Evolutionary conservation across 2,888 invertebrate species (phyloP), one percentile per base, ranked within the genome.

Genomic region (Gordius sp.): DNA sequence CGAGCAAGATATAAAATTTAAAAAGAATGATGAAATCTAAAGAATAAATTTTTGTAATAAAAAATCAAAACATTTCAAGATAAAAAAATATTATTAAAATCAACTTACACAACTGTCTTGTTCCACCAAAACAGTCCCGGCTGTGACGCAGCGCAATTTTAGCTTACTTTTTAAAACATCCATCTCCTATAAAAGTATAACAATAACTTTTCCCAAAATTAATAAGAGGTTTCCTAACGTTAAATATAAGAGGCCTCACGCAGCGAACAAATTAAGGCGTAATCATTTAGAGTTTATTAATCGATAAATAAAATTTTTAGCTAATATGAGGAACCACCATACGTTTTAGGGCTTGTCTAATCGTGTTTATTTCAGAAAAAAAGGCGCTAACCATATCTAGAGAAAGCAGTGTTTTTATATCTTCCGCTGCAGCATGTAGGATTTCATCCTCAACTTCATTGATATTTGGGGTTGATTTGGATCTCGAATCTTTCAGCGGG

Each of bases 371-470:
- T n/a, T n/a, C n/a, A n/a, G n/a, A n/a, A n/a, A n/a, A n/a, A n/a
- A n/a, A n/a, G n/a, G n/a, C n/a, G n/a, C n/a, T n/a, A n/a, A 47
- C 47, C 47, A 47, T 47, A 4, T 47, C 47, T 4, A 47, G 23
- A 23, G 47, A 13, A 4, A 47, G 23, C 13, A n/a, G 20, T 20
- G 4, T 47, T 47, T 47, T 47, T n/a, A 47, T 47, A 20, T 47
- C 47, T 20, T 47, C 4, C 8, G 47, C 47, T 20, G 47, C 47
- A n/a, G 47, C 23, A 4, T 47, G 4, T 4, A 47, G 16, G 4
- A 47, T 20, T n/a, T 47, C 16, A 47, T 47, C 20, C 20, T 47
- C 16, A 4, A 47, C 4, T 18, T 47, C 47, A 23, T 47, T 47
- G 4, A 47, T n/a, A 20, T 47, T 20, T 8, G 47, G 20, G 20